phyloP scores from a whole-genome alignment of 1,140 invertebrate species.

The Brachionus angularis region DNA sequence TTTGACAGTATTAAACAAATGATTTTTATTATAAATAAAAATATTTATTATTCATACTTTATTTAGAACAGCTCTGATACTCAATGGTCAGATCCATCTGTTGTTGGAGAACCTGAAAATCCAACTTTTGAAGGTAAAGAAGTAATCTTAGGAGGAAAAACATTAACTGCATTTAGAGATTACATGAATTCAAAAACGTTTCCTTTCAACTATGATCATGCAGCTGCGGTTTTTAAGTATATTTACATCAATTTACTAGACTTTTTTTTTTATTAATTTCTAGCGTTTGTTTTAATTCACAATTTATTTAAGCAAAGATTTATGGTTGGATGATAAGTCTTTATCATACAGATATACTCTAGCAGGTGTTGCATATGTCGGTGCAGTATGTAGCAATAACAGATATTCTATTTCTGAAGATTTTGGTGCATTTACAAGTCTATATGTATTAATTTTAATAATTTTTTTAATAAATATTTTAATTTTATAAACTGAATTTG shows the following conservation, averaged over 20 bases:
- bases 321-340: slow-evolving; percentile 1
- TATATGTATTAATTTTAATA: slow-evolving; percentile 22
- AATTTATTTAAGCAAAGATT: slow-evolving; percentile 30
- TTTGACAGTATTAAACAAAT: slow-evolving; percentile 12
- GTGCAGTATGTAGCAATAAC: background rate
- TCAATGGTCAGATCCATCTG: background rate
- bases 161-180: background rate
- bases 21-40: background rate
- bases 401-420: slow-evolving; percentile 33
- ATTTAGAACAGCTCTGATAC: slow-evolving; percentile 1
- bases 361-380: slow-evolving; percentile 16
- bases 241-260: too few species aligned
- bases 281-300: background rate
- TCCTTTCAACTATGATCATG: slow-evolving; percentile 37
- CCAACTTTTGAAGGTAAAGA: slow-evolving; percentile 16
- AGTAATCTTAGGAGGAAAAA: background rate
- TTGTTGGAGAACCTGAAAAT: slow-evolving; percentile 24
- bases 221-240: slow-evolving; percentile 29
- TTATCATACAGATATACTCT: background rate
- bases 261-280: slow-evolving; percentile 11
- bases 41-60: background rate
- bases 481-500: background rate
- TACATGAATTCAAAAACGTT: slow-evolving; percentile 34
- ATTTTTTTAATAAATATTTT: background rate
- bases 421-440: slow-evolving; percentile 9